Conservation (phyloP, 2,888 invertebrate species). For the Eilema depressum region DNA sequence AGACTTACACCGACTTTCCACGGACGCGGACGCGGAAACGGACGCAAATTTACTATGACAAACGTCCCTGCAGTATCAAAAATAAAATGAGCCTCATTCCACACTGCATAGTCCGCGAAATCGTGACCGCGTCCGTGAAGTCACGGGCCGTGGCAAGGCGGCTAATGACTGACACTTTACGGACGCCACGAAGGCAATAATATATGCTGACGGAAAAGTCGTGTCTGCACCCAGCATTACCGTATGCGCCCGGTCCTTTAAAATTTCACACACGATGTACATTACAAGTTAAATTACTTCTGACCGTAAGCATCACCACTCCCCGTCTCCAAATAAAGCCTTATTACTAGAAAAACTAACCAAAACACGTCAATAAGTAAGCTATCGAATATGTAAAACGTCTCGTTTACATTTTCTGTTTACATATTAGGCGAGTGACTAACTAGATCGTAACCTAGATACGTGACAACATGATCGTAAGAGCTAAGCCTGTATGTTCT, state of each 20-base stretch:
- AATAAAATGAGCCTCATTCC: no score
- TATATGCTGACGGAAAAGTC: no score
- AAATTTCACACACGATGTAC: neutral
- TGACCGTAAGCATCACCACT: neutral
- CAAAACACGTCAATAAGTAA: neutral
- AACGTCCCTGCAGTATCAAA: no score
- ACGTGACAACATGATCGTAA: conserved; percentile 8
- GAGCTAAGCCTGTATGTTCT: neutral
- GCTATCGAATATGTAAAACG: conserved; percentile 20
- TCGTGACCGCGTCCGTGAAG: no score
- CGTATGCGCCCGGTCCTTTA: neutral
- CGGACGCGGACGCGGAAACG: no score
- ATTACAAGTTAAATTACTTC: neutral
- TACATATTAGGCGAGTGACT: conserved; percentile 28
- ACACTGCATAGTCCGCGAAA: no score
- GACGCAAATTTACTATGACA: no score
- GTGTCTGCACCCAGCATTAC: no score
- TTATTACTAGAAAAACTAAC: conserved; percentile 1
- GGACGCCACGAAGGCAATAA: no score
- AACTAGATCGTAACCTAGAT: conserved; percentile 30
- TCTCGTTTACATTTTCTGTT: conserved; percentile 24
- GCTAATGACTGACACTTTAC: no score
- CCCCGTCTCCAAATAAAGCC: conserved; percentile 8
- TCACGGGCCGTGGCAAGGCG: no score
- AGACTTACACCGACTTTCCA: no score